Evolutionary conservation across 2,797 vertebrate species (phyloP), one percentile per base, ranked within the genome.

Genomic region (Clarias fuscus): DNA sequence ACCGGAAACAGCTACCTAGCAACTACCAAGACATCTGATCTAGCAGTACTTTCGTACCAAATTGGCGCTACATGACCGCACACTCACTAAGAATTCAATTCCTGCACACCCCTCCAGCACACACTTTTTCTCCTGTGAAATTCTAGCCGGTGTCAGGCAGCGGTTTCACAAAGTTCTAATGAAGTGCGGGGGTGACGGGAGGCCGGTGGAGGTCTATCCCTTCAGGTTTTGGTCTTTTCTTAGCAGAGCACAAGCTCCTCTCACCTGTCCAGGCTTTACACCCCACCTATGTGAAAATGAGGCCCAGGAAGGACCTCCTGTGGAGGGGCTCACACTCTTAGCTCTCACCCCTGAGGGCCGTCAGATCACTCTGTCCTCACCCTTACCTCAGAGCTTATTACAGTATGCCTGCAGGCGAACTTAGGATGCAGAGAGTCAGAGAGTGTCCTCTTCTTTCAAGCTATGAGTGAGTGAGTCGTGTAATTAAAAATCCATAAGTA

Each of bases 261-360:
- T 86, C 87, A 90, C 88, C 90, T 78, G 75, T 85, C 86, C 91
- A 84, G 86, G 84, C 84, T 90, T 88, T 85, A 84, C 90, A 61
- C 92, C 92, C 91, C 92, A 87, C 91, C 92, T 85, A 93, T 91
- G 94, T 94, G 94, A 93, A 94, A 94, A 95, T 95, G 92, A 94
- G 92, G 92, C 91, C 92, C 91, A 93, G 93, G 73, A 92, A 90
- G 88, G 90, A 88, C 91, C 89, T 86, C 93, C 90, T 90, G 90
- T 85, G 48, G 93, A 86, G 91, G 91, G 88, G 89, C 90, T 93
- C 93, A 93, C 91, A 90, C 92, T 92, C 92, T 88, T 84, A 87
- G 58, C 90, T 91, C 90, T 87, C 86, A 87, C 91, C 91, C 90
- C 91, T 62, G 56, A 90, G 92, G 90, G 90, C 91, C 91, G 91